A percentile compares a stretch with the other conserved stretches of the same genome.
phyloP scores from a whole-genome alignment of 2,888 invertebrate genomes.

The Drosophila mayaguana region DNA sequence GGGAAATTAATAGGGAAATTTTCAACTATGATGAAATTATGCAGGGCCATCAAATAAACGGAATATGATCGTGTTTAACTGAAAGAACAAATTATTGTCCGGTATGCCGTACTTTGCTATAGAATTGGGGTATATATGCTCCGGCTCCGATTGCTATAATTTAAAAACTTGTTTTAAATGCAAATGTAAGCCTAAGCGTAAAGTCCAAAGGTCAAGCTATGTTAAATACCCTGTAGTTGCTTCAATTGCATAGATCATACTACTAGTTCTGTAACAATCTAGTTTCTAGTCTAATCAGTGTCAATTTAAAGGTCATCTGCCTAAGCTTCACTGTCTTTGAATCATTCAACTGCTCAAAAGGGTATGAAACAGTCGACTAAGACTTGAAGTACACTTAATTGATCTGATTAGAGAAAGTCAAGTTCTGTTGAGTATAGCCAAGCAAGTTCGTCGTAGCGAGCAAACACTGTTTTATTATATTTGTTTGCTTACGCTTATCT shows the following conservation, averaged over 20 bases:
- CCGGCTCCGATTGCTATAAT: background rate
- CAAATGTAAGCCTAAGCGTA: background rate
- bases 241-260: too few relatives aligned
- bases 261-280: background rate
- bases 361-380: background rate
- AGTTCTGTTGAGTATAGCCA: background rate
- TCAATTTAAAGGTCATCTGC: background rate
- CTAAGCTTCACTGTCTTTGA: background rate
- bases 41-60: background rate
- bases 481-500: constrained; percentile 53
- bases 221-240: background rate
- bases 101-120: too few relatives aligned
- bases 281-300: background rate
- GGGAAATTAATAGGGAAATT: background rate
- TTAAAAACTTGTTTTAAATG: background rate
- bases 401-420: background rate
- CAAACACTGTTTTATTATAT: constrained; percentile 16
- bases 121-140: too few relatives aligned
- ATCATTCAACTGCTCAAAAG: background rate
- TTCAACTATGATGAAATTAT: background rate
- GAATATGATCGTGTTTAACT: too few relatives aligned
- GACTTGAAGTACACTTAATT: background rate
- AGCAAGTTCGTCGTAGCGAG: background rate
- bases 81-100: too few relatives aligned
- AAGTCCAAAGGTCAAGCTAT: background rate